A percentile compares a stretch with the other conserved stretches of the same genome.
Evolutionary conservation across 2,888 invertebrate genomes (phyloP).

Genomic region (Dolichopus griseipennis): DNA sequence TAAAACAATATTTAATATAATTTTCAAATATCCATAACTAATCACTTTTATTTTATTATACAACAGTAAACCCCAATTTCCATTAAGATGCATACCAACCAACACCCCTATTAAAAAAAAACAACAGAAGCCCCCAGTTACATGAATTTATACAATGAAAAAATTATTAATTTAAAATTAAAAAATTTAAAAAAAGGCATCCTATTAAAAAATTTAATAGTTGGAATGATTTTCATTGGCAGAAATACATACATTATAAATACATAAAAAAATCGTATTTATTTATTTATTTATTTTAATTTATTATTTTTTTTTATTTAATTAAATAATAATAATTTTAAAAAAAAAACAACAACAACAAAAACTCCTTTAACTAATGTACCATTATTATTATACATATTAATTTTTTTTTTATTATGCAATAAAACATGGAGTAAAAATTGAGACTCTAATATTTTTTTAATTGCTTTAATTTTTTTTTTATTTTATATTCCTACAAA

Average conservation of each 20-base stretch:
- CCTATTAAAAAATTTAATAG: background rate
- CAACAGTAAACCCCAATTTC: conserved; percentile 25
- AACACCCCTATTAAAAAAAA: conserved; percentile 10
- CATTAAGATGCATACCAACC: conserved; percentile 22
- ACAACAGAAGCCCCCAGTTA: conserved; percentile 11
- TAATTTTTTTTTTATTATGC: too few relatives aligned
- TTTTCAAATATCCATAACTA: conserved; percentile 11
- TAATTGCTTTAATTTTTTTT: too few relatives aligned
- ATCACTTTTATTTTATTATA: conserved; percentile 16
- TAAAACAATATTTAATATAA: background rate
- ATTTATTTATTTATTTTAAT: background rate
- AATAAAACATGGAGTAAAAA: too few relatives aligned
- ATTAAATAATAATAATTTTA: background rate
- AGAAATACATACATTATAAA: conserved; percentile 2
- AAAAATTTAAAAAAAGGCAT: background rate
- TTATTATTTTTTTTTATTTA: background rate
- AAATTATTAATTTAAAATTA: background rate
- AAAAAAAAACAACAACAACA: background rate
- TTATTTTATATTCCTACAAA: too few relatives aligned
- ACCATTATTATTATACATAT: background rate
- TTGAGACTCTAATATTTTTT: too few relatives aligned
- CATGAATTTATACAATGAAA: background rate
- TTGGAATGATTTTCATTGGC: conserved; percentile 2
- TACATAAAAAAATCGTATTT: background rate
- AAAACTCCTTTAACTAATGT: background rate